Evolutionary conservation across 2,797 vertebrate genomes (phyloP).

Genomic region (Sphaeramia orbicularis): DNA sequence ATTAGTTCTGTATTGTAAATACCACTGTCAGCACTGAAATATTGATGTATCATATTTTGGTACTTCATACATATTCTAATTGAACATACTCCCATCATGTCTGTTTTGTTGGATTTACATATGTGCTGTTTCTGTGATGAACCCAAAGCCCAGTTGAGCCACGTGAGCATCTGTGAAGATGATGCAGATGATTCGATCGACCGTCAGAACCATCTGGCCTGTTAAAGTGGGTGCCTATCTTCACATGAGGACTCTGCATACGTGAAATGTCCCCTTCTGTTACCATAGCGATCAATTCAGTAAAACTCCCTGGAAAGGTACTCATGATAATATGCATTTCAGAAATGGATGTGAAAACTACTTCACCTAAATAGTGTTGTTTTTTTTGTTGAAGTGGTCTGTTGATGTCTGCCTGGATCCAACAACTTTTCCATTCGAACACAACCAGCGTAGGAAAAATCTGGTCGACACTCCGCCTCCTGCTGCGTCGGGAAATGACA

Average conservation of each 20-base stretch:
- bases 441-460: neutral
- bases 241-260: conserved; percentile 5
- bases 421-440: conserved; percentile 22
- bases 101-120: too few relatives aligned
- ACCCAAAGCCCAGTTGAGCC: too few relatives aligned
- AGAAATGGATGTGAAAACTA: neutral
- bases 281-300: conserved; percentile 19
- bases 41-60: too few relatives aligned
- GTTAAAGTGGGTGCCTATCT: conserved; percentile 7
- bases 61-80: too few relatives aligned
- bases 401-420: neutral
- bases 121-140: too few relatives aligned
- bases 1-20: too few relatives aligned
- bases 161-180: too few relatives aligned
- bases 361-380: neutral
- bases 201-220: too few relatives aligned
- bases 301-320: neutral
- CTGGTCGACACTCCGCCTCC: conserved; percentile 8
- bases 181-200: too few relatives aligned
- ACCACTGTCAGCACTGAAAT: too few relatives aligned
- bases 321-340: neutral
- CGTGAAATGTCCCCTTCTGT: conserved; percentile 6
- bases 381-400: conserved; percentile 1
- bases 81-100: too few relatives aligned
- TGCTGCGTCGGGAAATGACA: conserved; percentile 46